Evolutionary conservation across 2,797 vertebrate genomes (phyloP).

Genomic region (Enteromius anoplus): DNA sequence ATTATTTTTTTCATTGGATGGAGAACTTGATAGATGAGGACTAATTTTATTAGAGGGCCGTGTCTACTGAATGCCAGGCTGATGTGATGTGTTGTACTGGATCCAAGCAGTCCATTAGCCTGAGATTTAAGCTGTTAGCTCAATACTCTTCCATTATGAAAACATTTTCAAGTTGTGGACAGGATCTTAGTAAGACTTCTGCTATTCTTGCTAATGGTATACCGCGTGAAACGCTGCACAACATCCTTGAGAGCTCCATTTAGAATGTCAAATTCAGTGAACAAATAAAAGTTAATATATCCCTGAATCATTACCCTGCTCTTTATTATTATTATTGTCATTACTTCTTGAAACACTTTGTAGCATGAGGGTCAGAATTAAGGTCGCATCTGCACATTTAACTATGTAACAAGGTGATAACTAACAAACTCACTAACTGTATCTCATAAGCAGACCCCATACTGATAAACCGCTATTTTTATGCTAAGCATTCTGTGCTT

Average conservation of each 20-base stretch:
- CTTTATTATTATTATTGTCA: neutral
- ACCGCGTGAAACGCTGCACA: neutral
- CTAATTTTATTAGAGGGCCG: constrained; percentile 22
- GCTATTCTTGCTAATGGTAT: neutral
- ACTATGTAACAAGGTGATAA: neutral
- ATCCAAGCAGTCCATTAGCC: constrained; percentile 34
- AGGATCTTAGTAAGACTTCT: constrained; percentile 15
- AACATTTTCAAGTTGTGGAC: constrained; percentile 20
- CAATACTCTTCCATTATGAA: constrained; percentile 29
- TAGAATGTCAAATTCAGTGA: neutral
- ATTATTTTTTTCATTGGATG: constrained; percentile 14
- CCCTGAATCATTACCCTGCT: neutral
- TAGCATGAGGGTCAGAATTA: neutral
- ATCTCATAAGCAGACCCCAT: neutral
- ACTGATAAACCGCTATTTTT: neutral
- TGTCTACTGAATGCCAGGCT: constrained; percentile 21
- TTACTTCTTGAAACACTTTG: neutral
- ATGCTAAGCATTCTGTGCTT: neutral
- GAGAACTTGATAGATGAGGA: constrained; percentile 24
- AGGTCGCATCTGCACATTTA: neutral
- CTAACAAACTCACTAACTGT: neutral
- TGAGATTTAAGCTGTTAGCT: constrained; percentile 19
- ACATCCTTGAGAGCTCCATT: neutral
- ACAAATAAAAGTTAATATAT: neutral
- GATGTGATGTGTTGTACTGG: constrained; percentile 10